Base-by-base conservation (phyloP, 2,113 vertebrate genomes). In the Calidris pugnax region DNA sequence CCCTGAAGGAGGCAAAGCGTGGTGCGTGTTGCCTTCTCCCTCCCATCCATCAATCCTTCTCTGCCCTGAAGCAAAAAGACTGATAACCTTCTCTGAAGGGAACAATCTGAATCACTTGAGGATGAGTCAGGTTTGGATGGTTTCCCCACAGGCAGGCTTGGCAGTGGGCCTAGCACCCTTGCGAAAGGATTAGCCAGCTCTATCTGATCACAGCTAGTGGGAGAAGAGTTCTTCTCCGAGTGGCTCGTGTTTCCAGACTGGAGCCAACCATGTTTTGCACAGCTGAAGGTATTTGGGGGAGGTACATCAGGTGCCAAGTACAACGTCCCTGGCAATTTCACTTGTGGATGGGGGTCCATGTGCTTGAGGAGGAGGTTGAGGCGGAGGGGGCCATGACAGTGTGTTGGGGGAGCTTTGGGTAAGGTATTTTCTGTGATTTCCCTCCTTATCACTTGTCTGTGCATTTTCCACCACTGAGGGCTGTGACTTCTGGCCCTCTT, bases 101-200 rank as follows among this genome's bases (percentile, higher is more conserved):
- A 94, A 87, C 89, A 84, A 66, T 76, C 50, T 92, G 87, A 93
- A 59, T 66, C 4, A 3, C 68, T 80, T 73, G 43, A 64, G 45
- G 90, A 74, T 94, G 81, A 92, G 48, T 90, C 78, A 68, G 56
- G 43, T 82, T 93, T 94, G 94, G 76, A 94, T 73, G 64, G 32
- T 35, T 82, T 80, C 77, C 48, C 19, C 37, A 60, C 21, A n/a
- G 37, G 30, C 75, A 86, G 48, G 26, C 32, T 68, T 88, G 91
- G 87, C 91, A 91, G 62, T 37, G 77, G 56, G 41, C 84, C 62
- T 59, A 51, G 57, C 76, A 59, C 20, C 63, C 59, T 81, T 79
- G 24, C 1, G 5, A 51, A 73, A 82, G 23, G n/a, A 87, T 93
- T 89, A 71, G 80, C 72, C 35, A 33, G 51, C 14, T 85, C 66